These are phyloP conservation scores for Colletes latitarsis DNA, from an alignment of 1,140 invertebrate species.

Conservation along the genomic window DNA sequence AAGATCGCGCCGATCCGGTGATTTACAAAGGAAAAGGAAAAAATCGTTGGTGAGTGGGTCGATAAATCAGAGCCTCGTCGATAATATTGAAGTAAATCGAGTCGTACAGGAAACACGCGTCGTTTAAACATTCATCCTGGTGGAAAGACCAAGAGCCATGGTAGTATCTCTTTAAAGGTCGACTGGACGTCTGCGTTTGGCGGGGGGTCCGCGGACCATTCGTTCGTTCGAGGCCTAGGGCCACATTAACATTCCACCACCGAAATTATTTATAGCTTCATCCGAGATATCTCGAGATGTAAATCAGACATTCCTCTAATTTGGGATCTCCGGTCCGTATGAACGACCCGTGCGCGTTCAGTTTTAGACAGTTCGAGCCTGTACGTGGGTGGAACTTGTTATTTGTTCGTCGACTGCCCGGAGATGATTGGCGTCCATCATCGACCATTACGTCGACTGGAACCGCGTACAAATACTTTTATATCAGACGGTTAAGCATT, in stretches of 20 bases:
- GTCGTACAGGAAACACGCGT: background rate
- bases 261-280: slow-evolving; percentile 79
- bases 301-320: slow-evolving; percentile 78
- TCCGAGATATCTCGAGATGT: slow-evolving; percentile 75
- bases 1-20: no score
- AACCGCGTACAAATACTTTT: slow-evolving; percentile 12
- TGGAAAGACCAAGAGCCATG: slow-evolving; percentile 13
- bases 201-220: slow-evolving; percentile 64
- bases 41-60: no score
- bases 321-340: slow-evolving; percentile 59
- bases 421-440: slow-evolving; percentile 36
- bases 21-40: no score
- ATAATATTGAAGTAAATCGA: background rate
- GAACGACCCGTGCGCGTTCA: slow-evolving; percentile 20
- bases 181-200: slow-evolving; percentile 58
- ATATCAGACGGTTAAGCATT: background rate
- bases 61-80: background rate
- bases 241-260: slow-evolving; percentile 77
- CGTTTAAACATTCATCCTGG: slow-evolving; percentile 7
- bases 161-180: slow-evolving; percentile 63
- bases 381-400: slow-evolving; percentile 54
- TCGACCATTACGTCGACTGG: slow-evolving; percentile 9
- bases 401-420: slow-evolving; percentile 31
- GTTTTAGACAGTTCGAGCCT: slow-evolving; percentile 44
- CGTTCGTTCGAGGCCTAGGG: slow-evolving; percentile 67